Percentiles rank a stretch among this genome's conserved stretches.
phyloP scores from a whole-genome alignment of 2,113 vertebrate genomes.

The Lophotis ruficrista region DNA sequence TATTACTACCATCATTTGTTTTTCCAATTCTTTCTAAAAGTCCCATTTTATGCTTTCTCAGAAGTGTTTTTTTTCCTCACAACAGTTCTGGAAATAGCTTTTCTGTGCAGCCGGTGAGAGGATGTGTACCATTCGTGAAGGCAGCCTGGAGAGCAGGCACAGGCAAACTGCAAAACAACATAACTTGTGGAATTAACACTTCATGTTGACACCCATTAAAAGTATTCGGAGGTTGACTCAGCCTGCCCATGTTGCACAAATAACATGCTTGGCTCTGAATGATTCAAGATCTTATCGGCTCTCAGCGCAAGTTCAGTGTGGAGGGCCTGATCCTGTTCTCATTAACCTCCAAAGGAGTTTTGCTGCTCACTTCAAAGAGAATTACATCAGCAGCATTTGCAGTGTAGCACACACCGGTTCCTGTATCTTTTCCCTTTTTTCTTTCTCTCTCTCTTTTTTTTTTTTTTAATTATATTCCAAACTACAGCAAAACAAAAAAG shows the following conservation, averaged over 20 bases:
- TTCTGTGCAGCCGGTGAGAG: background rate
- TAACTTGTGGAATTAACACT: conserved; percentile 41
- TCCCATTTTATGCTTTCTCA: background rate
- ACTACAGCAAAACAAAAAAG: background rate
- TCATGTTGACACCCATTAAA: conserved; percentile 42
- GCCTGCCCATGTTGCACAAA: conserved; percentile 49
- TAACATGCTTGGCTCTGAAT: conserved; percentile 26
- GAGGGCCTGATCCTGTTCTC: conserved; percentile 45
- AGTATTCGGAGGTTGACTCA: conserved; percentile 45
- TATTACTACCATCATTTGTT: background rate
- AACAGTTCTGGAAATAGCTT: conserved; percentile 27
- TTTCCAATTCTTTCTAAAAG: background rate
- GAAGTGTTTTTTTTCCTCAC: background rate
- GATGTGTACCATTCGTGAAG: background rate
- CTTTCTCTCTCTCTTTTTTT: background rate
- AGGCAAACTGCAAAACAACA: conserved; percentile 30
- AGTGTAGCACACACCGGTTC: background rate
- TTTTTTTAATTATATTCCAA: background rate
- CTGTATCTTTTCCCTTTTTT: background rate
- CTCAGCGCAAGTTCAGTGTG: background rate
- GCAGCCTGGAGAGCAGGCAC: conserved; percentile 15
- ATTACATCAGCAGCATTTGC: conserved; percentile 30
- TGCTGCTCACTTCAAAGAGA: conserved; percentile 44
- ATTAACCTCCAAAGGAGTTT: conserved; percentile 53
- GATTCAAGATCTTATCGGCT: conserved; percentile 49